Evolutionary conservation across 2,797 vertebrate genomes (phyloP), one percentile per base, ranked within the genome.

Genomic region (Propithecus perrieri): DNA sequence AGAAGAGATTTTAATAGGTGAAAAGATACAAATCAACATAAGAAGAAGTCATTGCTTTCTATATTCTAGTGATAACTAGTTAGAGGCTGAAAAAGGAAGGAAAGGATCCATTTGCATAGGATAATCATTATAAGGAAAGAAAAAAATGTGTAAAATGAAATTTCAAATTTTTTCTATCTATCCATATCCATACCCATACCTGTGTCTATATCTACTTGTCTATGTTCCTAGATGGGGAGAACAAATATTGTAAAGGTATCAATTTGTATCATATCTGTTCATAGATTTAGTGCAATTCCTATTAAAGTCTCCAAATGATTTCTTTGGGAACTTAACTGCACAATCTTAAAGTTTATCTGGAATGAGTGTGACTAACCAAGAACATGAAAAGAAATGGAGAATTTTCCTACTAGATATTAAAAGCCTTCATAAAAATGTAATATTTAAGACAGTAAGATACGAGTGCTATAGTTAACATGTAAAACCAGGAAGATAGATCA

Each of bases 351-450:
- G 53, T 89, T 91, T 55, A 85, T 91, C 35, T 61, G 57, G 76
- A 93, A 55, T 33, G 11, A 80, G 10, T 63, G 8, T 85, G 57
- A 14, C 17, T 65, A 79, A 74, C 5, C 17, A 87, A 95, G 74
- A 94, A 71, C 35, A 89, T 71, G 50, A 96, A 93, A 88, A 85
- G 50, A 96, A n/a, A 48, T 48, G 7, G 46, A 89, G 18, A 95
- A 61, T 75, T 91, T 69, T 38, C 57, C 12, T 48, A 48, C 9
- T 33, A 80, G 7, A 55, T 69, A 61, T 55, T 85, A 91, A 88
- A 84, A 78, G 22, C n/a, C 33, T 83, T 48, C 48, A 76, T 53
- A 75, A 84, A 89, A 76, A 72, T 61, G 2, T 35, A 95, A 78
- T 43, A 71, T 59, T 92, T 72, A 86, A 90, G 76, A 50, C 35